Evolutionary conservation across 2,888 invertebrate species (phyloP), one percentile per base, ranked within the genome.

Genomic region (Ormyrus nitidulus): DNA sequence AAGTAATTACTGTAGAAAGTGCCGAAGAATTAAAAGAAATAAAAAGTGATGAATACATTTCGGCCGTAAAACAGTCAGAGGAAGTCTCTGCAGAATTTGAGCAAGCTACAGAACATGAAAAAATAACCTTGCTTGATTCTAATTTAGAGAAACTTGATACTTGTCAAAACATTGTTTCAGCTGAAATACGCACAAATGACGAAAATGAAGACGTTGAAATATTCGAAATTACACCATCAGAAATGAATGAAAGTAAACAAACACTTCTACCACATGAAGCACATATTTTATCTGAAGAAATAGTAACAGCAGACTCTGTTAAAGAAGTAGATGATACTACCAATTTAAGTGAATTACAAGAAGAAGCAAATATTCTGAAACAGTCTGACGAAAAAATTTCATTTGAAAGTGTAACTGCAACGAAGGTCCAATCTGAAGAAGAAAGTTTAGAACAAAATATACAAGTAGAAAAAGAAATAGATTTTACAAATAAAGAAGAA

Each of bases 1-100:
- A 34, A 6, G 0, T 65, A 34, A n/a, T 72, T 7, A 13, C 13
- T 9, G 51, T 58, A 53, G 73, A 81, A 62, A 65, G 48, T 58
- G 73, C 65, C 11, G 4, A 44, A 58, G 44, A 48, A n/a, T 59
- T 66, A 7, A 11, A 69, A 71, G 11, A 65, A 6, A 58, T 54
- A 13, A 34, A 9, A 7, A 61, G 11, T 48, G 68, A 34, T 13
- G 10, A 8, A 46, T 11, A 19, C 5, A 54, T 73, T 13, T 0
- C 64, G 10, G 2, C 58, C 7, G 1, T 19, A 10, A 8, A 7
- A 58, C 9, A 48, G 49, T 10, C 48, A 8, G 62, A 62, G 34
- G 69, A 61, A 19, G 69, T 13, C 48, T 8, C 62, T 34, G 44
- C 13, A 54, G 46, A 61, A 51, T 66, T 53, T 8, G 58, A 64